phyloP scores from a whole-genome alignment of 2,797 vertebrate species.

The Lates japonicus region DNA sequence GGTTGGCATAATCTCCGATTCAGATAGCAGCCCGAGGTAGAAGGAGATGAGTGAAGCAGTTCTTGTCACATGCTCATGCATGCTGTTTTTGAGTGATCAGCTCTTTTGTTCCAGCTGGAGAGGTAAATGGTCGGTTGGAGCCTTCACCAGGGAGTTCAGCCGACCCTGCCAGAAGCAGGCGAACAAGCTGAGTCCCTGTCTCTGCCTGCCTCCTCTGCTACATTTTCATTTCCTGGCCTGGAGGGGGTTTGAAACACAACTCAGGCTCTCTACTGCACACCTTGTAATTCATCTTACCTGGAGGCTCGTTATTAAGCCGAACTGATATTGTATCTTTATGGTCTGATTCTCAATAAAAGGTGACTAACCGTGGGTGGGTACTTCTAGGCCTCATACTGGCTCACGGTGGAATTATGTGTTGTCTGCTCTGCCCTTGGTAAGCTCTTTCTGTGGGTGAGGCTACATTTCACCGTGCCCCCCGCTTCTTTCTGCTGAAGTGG shows the following conservation, averaged over 20 bases:
- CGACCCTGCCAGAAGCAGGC: slow-evolving; percentile 35
- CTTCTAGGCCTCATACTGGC: slow-evolving; percentile 6
- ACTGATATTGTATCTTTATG: slow-evolving; percentile 38
- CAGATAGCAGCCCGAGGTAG: background rate
- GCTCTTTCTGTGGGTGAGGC: slow-evolving; percentile 73
- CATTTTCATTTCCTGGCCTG: slow-evolving; percentile 26
- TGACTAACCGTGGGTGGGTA: slow-evolving; percentile 2
- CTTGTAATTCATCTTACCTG: slow-evolving; percentile 39
- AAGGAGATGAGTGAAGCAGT: too few relatives aligned
- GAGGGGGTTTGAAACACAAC: slow-evolving; percentile 23
- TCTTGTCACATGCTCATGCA: too few relatives aligned
- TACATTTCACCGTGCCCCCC: slow-evolving; percentile 73
- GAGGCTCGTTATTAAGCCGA: slow-evolving; percentile 16
- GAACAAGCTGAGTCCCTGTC: slow-evolving; percentile 51
- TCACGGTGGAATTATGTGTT: slow-evolving; percentile 63
- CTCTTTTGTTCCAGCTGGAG: slow-evolving; percentile 20
- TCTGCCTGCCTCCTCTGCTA: slow-evolving; percentile 13
- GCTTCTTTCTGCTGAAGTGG: slow-evolving; percentile 77
- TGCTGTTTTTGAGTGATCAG: background rate
- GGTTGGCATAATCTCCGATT: background rate
- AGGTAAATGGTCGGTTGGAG: slow-evolving; percentile 43
- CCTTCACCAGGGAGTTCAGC: slow-evolving; percentile 36
- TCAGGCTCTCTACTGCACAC: slow-evolving; percentile 18
- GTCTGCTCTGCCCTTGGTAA: slow-evolving; percentile 74
- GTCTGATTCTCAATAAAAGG: slow-evolving; percentile 39